A percentile compares a stretch with the other conserved stretches of the same genome.
These are phyloP conservation scores for Helicoverpa zea DNA, from an alignment of 1,140 invertebrate species.

Conservation along the genomic window DNA sequence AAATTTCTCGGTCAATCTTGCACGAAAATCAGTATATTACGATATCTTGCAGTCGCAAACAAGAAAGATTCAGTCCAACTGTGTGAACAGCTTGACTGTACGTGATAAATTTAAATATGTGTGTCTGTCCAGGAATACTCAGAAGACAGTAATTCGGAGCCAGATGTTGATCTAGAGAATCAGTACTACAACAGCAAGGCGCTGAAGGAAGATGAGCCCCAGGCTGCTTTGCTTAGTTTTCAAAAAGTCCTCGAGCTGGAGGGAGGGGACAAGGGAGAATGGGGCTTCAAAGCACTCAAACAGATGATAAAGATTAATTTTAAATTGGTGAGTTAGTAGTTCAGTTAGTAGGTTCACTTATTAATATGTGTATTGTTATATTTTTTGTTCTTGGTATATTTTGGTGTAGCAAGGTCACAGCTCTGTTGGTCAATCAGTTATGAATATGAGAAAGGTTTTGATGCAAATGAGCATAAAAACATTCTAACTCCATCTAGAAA, in stretches of 20 bases:
- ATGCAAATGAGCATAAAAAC: too few species aligned
- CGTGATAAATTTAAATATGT: conserved; percentile 5
- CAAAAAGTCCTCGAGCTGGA: conserved; percentile 98
- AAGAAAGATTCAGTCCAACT: neutral
- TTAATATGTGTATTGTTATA: too few species aligned
- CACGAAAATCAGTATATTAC: neutral
- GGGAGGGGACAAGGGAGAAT: conserved; percentile 99
- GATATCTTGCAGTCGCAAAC: neutral
- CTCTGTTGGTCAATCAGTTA: too few species aligned
- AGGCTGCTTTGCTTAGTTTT: conserved; percentile 96
- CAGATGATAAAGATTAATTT: conserved; percentile 99
- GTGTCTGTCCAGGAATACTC: conserved; percentile 93
- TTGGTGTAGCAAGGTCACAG: too few species aligned
- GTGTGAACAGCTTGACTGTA: neutral
- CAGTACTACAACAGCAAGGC: conserved; percentile 99
- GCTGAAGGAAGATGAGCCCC: conserved; percentile 98
- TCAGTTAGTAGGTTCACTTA: too few species aligned
- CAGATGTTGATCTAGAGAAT: conserved; percentile 99
- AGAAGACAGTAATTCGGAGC: conserved; percentile 98
- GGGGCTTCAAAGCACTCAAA: conserved; percentile 99
- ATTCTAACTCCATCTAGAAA: too few species aligned
- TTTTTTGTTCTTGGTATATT: too few species aligned
- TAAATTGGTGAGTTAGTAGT: conserved; percentile 96
- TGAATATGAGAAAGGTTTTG: too few species aligned
- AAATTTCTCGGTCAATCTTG: neutral